phyloP scores from a whole-genome alignment of 2,797 vertebrate species.

The Merluccius polli region DNA sequence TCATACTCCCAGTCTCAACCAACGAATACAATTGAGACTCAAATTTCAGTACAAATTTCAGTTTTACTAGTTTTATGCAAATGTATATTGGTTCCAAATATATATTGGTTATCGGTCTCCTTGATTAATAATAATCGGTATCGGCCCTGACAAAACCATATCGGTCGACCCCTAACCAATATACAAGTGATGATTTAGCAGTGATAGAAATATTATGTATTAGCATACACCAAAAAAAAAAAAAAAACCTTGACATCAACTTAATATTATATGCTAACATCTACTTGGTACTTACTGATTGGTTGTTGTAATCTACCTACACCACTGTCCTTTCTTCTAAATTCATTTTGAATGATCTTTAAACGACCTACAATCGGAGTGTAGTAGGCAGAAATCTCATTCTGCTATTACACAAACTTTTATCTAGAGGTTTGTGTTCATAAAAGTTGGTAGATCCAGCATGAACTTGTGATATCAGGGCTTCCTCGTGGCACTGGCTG shows the following conservation, averaged over 20 bases:
- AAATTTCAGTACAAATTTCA: too few species aligned
- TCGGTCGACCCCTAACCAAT: too few species aligned
- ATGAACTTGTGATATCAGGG: slow-evolving; percentile 49
- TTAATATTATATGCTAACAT: neutral
- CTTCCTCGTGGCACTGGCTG: slow-evolving; percentile 62
- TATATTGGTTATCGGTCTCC: too few species aligned
- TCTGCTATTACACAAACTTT: neutral
- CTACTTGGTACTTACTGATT: neutral
- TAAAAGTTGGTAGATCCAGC: slow-evolving; percentile 34
- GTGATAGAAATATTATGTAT: neutral
- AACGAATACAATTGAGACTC: too few species aligned
- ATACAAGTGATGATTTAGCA: neutral
- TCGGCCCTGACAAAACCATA: too few species aligned
- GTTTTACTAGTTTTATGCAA: too few species aligned
- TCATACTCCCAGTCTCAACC: too few species aligned
- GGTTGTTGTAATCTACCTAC: neutral
- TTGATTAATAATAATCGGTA: too few species aligned
- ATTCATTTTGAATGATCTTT: neutral
- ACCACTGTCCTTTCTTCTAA: neutral
- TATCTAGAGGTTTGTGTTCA: slow-evolving; percentile 32
- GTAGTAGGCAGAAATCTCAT: neutral
- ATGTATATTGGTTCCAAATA: too few species aligned
- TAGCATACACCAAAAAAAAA: neutral
- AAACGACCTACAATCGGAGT: neutral
- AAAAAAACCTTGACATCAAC: neutral